Conservation (phyloP, 2,888 invertebrate species). For the Spisula subtruncata region DNA sequence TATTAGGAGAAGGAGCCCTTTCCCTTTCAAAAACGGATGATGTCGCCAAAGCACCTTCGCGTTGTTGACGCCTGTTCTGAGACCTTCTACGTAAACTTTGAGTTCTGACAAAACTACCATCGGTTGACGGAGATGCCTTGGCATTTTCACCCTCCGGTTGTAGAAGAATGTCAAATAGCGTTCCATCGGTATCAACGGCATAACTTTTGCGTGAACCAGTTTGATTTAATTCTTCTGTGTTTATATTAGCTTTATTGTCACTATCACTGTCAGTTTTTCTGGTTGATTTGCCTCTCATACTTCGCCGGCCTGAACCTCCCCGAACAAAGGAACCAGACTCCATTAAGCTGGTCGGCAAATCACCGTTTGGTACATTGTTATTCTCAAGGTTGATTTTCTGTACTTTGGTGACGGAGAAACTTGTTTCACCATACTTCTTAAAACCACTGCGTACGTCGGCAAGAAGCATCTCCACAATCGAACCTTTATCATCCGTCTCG, state of each 20-base stretch:
- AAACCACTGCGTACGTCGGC: conserved; percentile 86
- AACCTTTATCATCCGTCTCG: conserved; percentile 75
- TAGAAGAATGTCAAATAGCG: conserved; percentile 81
- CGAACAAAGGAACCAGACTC: conserved; percentile 73
- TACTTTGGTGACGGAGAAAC: conserved; percentile 83
- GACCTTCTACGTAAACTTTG: conserved; percentile 81
- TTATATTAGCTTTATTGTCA: conserved; percentile 73
- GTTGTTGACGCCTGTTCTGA: conserved; percentile 75
- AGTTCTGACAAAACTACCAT: conserved; percentile 79
- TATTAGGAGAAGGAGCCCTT: conserved; percentile 82
- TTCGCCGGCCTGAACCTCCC: conserved; percentile 76
- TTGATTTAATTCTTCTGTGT: conserved; percentile 67
- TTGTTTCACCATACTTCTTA: conserved; percentile 81
- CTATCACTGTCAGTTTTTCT: conserved; percentile 61
- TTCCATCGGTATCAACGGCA: conserved; percentile 77
- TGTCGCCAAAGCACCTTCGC: conserved; percentile 66
- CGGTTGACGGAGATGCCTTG: conserved; percentile 64
- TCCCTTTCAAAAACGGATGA: conserved; percentile 80
- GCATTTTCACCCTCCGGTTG: conserved; percentile 72
- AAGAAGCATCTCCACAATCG: conserved; percentile 85
- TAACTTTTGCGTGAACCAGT: conserved; percentile 74
- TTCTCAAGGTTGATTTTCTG: conserved; percentile 80
- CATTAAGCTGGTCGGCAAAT: conserved; percentile 41
- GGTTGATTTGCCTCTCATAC: conserved; percentile 69
- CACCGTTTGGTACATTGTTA: conserved; percentile 57